Conservation (phyloP, 2,113 vertebrate genomes). For the Gymnocephalus cernua region DNA sequence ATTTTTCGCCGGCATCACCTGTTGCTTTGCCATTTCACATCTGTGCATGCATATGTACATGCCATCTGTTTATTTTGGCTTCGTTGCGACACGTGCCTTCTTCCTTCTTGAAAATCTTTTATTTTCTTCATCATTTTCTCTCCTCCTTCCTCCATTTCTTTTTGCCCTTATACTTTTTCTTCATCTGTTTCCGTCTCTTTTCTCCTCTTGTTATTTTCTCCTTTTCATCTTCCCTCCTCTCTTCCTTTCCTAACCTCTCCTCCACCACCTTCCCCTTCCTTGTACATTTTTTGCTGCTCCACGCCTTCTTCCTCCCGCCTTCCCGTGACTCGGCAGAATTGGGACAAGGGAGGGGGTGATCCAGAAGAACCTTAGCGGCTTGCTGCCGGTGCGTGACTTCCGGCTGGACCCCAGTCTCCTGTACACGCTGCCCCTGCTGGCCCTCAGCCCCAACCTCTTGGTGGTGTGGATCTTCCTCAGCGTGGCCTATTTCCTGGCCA, state of each 20-base stretch:
- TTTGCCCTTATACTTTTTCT: background rate
- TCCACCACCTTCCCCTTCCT: background rate
- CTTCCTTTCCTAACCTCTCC: background rate
- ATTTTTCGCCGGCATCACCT: constrained; percentile 17
- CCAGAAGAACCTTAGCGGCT: constrained; percentile 99
- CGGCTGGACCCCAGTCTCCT: constrained; percentile 97
- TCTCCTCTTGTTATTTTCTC: background rate
- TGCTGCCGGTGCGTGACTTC: constrained; percentile 97
- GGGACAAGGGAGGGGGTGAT: constrained; percentile 98
- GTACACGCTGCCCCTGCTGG: constrained; percentile 97
- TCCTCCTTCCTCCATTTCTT: background rate
- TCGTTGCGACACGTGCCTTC: background rate
- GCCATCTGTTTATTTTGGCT: constrained; percentile 58
- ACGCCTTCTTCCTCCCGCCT: background rate
- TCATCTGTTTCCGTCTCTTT: background rate
- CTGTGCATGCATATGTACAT: constrained; percentile 19
- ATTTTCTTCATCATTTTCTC: background rate
- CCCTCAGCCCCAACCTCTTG: constrained; percentile 98
- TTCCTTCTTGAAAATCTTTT: background rate
- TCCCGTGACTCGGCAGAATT: constrained; percentile 89
- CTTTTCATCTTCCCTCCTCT: background rate
- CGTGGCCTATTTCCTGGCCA: constrained; percentile 94
- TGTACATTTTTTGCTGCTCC: constrained; percentile 33
- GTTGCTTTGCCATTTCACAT: constrained; percentile 54
- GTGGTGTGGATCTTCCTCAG: constrained; percentile 98